A percentile compares a stretch with the other conserved stretches of the same genome.
Conservation (phyloP, 2,113 vertebrate species). For the Myxocyprinus asiaticus region DNA sequence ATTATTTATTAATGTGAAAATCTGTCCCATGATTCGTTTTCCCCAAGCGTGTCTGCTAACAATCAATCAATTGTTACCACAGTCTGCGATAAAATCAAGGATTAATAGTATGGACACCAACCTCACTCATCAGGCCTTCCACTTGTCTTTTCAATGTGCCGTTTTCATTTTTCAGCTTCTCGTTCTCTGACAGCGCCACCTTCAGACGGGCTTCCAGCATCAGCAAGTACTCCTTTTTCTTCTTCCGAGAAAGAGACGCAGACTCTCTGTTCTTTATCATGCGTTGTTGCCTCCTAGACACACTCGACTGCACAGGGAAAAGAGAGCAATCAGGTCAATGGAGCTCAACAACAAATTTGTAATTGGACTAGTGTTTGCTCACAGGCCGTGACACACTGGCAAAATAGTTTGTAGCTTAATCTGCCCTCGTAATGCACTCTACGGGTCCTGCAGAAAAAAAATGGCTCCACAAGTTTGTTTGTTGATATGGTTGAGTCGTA, state of each 20-base stretch:
- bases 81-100: background rate
- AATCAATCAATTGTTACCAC: no score
- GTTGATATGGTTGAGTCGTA: background rate
- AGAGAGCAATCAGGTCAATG: background rate
- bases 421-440: no score
- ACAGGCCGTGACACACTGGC: no score
- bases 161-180: slow-evolving; percentile 88
- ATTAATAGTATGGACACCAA: slow-evolving; percentile 51
- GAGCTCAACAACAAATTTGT: background rate
- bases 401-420: background rate
- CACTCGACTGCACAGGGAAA: slow-evolving; percentile 70
- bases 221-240: slow-evolving; percentile 94
- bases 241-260: slow-evolving; percentile 90
- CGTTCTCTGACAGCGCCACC: slow-evolving; percentile 85
- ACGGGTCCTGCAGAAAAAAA: background rate
- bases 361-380: background rate
- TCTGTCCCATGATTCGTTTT: background rate
- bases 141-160: slow-evolving; percentile 87
- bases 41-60: background rate
- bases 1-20: no score
- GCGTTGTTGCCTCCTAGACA: slow-evolving; percentile 86
- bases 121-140: slow-evolving; percentile 87
- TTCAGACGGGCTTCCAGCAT: slow-evolving; percentile 85
- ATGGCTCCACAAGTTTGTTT: background rate
- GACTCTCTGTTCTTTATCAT: slow-evolving; percentile 98